Evolutionary conservation across 1,140 invertebrate species (phyloP), one percentile per base, ranked within the genome.

Genomic region (Zaprionus davidi): DNA sequence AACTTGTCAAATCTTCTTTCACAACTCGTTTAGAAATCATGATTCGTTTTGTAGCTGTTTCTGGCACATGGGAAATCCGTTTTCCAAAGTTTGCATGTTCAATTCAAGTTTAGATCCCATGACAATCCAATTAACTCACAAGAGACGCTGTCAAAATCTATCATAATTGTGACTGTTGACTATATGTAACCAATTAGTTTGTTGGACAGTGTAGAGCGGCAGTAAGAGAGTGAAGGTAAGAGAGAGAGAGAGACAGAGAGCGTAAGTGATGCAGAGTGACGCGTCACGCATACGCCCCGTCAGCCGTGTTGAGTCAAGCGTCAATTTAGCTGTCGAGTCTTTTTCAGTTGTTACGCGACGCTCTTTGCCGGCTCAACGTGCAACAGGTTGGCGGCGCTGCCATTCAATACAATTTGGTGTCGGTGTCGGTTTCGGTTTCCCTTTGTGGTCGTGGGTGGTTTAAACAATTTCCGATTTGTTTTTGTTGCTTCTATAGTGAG

Each of bases 211-310:
- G 82, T 57, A 64, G n/a, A 44, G 36, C 11, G 55, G n/a, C 49
- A 26, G n/a, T 31, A 7, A 51, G 28, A 11, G 31, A 11, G 31
- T 11, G 9, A 0, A 34, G 9, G 31, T 3, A 34, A 67, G 41
- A 46, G 36, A 9, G n/a, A 46, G 38, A 41, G 41, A 44, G 41
- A n/a, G 13, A 44, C n/a, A n/a, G 13, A 49, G 31, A 34, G 31
- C 26, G 26, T 28, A 28, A 34, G 31, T 34, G 31, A 34, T 3
- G 31, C 31, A 34, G 2, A 34, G 31, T 34, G 31, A 64, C 22
- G 41, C n/a, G 77, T 41, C 81, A 87, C 81, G 78, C 81, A 87
- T 87, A 87, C 85, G 78, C 84, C 71, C 58, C 63, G 63, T 82
- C 41, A 26, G 22, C 64, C 53, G 36, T n/a, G 13, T 38, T 15